These are phyloP conservation scores for Delichon dasypus DNA, from an alignment of 2,797 vertebrate species.

Conservation along the genomic window DNA sequence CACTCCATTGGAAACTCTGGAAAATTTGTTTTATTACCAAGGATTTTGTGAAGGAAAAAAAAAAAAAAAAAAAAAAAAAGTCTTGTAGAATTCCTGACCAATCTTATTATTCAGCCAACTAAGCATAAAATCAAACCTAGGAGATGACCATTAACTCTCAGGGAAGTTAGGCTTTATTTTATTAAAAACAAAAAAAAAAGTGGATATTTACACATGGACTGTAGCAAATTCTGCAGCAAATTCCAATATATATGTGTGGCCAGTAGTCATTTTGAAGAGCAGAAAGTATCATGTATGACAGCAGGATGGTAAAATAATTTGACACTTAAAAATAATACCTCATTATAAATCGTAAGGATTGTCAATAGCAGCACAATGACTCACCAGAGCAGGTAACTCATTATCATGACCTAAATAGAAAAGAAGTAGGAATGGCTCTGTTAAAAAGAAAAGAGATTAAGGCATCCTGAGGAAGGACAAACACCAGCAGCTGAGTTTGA, in stretches of 20 bases:
- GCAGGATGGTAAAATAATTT: background rate
- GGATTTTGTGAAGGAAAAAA: background rate
- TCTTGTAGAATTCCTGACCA: slow-evolving; percentile 23
- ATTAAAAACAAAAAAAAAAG: background rate
- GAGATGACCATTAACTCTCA: slow-evolving; percentile 12
- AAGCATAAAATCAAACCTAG: slow-evolving; percentile 44
- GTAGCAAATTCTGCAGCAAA: background rate
- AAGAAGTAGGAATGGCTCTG: background rate
- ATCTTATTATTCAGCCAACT: slow-evolving; percentile 25
- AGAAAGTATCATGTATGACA: background rate
- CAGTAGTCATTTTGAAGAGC: background rate
- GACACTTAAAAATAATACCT: slow-evolving; percentile 13
- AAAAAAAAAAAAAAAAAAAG: background rate
- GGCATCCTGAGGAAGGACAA: background rate
- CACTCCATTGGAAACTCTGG: background rate
- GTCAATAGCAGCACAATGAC: slow-evolving; percentile 31
- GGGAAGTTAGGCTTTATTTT: background rate
- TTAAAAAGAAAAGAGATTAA: background rate
- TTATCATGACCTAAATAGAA: slow-evolving; percentile 45
- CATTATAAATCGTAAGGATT: slow-evolving; percentile 10
- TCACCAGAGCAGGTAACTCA: slow-evolving; percentile 36
- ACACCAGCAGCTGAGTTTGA: background rate
- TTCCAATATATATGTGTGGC: background rate
- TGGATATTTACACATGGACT: background rate
- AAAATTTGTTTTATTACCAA: background rate